These are phyloP conservation scores for Chaetoderma sp. DNA, from an alignment of 2,888 invertebrate species.

Conservation along the genomic window DNA sequence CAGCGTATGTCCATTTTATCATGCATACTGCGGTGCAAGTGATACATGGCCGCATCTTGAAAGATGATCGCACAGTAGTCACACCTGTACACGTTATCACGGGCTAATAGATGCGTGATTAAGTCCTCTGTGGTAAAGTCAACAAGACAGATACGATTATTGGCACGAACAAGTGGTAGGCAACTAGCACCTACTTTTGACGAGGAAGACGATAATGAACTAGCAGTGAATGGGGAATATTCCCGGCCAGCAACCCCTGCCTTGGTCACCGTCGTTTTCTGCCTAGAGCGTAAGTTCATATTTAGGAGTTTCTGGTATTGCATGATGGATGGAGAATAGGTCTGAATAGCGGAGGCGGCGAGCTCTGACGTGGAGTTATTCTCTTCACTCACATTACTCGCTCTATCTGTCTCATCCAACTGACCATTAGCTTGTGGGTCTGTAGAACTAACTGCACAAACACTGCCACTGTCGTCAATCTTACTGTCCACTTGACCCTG, in stretches of 20 bases:
- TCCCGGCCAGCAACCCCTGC: not conserved
- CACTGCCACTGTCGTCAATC: not conserved
- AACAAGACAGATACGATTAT: slow-evolving; percentile 43
- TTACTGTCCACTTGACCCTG: not conserved
- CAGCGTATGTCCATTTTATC: slow-evolving; percentile 51
- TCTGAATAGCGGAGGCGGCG: too few species aligned
- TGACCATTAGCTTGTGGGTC: slow-evolving; percentile 18
- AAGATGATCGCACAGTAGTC: slow-evolving; percentile 49
- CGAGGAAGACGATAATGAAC: not conserved
- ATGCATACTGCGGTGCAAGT: slow-evolving; percentile 50
- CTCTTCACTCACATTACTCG: slow-evolving; percentile 34
- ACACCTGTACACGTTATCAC: slow-evolving; percentile 48
- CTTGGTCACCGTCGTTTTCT: not conserved
- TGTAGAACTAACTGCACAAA: slow-evolving; percentile 27
- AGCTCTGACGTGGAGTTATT: slow-evolving; percentile 34
- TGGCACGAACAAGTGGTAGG: slow-evolving; percentile 26
- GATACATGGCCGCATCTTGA: slow-evolving; percentile 51
- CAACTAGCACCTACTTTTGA: too few species aligned
- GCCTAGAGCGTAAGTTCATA: too few species aligned
- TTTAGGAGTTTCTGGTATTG: not conserved
- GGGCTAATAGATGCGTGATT: slow-evolving; percentile 45
- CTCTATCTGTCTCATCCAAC: slow-evolving; percentile 31
- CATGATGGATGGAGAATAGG: not conserved
- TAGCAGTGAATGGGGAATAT: not conserved
- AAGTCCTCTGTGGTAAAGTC: slow-evolving; percentile 48